These are phyloP conservation scores for Hypomesus transpacificus DNA, from an alignment of 2,113 vertebrate genomes.

Conservation along the genomic window DNA sequence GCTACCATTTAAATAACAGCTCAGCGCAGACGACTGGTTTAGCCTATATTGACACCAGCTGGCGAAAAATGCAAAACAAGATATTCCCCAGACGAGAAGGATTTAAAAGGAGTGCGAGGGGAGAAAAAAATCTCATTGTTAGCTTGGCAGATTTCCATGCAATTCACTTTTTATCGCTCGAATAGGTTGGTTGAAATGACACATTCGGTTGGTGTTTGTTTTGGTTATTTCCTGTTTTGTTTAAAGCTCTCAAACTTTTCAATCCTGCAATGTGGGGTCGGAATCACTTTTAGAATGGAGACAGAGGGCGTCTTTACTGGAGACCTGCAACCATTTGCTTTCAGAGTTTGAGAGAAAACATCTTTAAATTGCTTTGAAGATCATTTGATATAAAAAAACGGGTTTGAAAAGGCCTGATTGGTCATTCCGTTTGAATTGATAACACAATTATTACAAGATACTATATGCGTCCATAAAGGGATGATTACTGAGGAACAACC, in stretches of 20 bases:
- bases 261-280: background rate
- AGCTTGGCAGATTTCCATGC: constrained; percentile 35
- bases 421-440: background rate
- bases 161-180: constrained; percentile 32
- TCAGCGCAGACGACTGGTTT: constrained; percentile 38
- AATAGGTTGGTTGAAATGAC: constrained; percentile 19
- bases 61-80: constrained; percentile 29
- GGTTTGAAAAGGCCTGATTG: background rate
- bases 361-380: constrained; percentile 6
- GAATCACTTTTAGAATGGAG: background rate
- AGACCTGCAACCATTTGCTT: background rate
- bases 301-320: background rate
- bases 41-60: constrained; percentile 36
- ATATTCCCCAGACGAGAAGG: constrained; percentile 38
- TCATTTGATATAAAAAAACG: background rate
- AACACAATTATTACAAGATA: background rate
- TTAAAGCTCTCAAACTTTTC: background rate
- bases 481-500: no score
- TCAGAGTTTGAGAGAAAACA: background rate
- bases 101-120: constrained; percentile 28
- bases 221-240: constrained; percentile 15
- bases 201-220: constrained; percentile 2
- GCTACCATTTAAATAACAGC: constrained; percentile 44
- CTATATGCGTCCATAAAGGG: no score
- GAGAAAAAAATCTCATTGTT: constrained; percentile 20